phyloP scores from a whole-genome alignment of 2,888 invertebrate species.

The Erynnis tages region DNA sequence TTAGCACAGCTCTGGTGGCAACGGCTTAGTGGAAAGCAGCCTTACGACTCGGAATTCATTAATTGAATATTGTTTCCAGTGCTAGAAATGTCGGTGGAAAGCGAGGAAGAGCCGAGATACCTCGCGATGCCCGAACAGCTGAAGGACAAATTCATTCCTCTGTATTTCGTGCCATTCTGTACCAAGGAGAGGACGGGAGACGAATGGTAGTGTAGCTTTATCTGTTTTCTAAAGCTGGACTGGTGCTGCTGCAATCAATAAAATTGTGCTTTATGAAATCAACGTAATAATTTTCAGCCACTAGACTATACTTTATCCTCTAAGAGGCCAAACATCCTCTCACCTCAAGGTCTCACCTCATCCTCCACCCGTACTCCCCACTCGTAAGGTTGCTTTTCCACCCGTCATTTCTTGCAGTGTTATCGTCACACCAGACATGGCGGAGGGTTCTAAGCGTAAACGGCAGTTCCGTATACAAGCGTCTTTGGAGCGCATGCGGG shows the following conservation, averaged over 20 bases:
- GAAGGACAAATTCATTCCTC: constrained; percentile 60
- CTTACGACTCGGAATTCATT: too few relatives aligned
- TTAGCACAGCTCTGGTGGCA: too few relatives aligned
- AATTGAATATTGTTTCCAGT: constrained; percentile 36
- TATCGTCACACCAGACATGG: constrained; percentile 47
- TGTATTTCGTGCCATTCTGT: constrained; percentile 57
- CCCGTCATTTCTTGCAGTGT: constrained; percentile 46
- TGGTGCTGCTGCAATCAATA: too few relatives aligned
- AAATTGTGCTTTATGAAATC: not conserved
- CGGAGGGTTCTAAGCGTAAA: constrained; percentile 49
- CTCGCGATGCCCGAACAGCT: constrained; percentile 59
- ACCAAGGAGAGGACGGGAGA: constrained; percentile 52
- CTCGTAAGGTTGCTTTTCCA: too few relatives aligned
- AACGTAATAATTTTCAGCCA: not conserved
- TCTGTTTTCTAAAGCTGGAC: too few relatives aligned
- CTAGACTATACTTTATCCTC: too few relatives aligned
- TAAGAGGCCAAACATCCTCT: too few relatives aligned
- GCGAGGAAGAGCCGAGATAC: constrained; percentile 54
- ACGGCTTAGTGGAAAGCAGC: too few relatives aligned
- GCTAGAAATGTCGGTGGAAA: constrained; percentile 50
- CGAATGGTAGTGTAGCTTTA: constrained; percentile 46
- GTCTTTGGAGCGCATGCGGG: constrained; percentile 53
- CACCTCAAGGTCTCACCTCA: too few relatives aligned
- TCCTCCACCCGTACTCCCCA: too few relatives aligned
- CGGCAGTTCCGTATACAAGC: constrained; percentile 50